These are phyloP conservation scores for Helicolenus hilgendorfi DNA, from an alignment of 2,797 vertebrate genomes.

Conservation along the genomic window DNA sequence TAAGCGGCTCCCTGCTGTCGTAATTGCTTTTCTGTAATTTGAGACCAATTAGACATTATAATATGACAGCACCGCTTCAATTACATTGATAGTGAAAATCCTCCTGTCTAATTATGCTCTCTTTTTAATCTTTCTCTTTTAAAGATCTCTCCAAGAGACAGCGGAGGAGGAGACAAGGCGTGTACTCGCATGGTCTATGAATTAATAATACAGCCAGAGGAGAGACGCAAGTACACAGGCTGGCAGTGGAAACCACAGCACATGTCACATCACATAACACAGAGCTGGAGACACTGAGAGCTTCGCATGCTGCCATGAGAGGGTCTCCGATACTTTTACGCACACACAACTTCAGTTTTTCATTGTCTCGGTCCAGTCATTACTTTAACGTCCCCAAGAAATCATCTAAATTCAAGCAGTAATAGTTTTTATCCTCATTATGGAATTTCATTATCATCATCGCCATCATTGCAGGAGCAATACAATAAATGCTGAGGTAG, in stretches of 20 bases:
- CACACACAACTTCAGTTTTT: constrained; percentile 7
- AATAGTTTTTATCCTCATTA: constrained; percentile 15
- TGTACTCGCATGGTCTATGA: constrained; percentile 73
- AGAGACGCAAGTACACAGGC: constrained; percentile 73
- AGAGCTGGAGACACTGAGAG: constrained; percentile 72
- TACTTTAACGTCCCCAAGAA: background rate
- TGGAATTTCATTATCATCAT: constrained; percentile 30
- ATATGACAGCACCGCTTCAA: constrained; percentile 79
- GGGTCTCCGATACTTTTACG: constrained; percentile 9
- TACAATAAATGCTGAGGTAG: constrained; percentile 5
- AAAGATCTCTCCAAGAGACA: constrained; percentile 72
- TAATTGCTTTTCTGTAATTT: constrained; percentile 69
- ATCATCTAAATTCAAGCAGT: background rate
- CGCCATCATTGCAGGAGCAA: background rate
- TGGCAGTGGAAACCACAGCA: constrained; percentile 73
- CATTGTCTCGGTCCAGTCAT: constrained; percentile 2
- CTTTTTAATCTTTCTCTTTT: constrained; percentile 73
- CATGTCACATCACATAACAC: constrained; percentile 80
- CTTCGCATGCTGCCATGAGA: constrained; percentile 59
- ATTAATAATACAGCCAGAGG: constrained; percentile 85
- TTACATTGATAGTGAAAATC: constrained; percentile 75
- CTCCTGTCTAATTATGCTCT: constrained; percentile 82
- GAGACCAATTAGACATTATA: constrained; percentile 80
- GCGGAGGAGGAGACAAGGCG: constrained; percentile 73
- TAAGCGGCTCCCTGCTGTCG: constrained; percentile 45